Base-by-base conservation (phyloP, 1,140 invertebrate species). In the Euura saliciscinereae region DNA sequence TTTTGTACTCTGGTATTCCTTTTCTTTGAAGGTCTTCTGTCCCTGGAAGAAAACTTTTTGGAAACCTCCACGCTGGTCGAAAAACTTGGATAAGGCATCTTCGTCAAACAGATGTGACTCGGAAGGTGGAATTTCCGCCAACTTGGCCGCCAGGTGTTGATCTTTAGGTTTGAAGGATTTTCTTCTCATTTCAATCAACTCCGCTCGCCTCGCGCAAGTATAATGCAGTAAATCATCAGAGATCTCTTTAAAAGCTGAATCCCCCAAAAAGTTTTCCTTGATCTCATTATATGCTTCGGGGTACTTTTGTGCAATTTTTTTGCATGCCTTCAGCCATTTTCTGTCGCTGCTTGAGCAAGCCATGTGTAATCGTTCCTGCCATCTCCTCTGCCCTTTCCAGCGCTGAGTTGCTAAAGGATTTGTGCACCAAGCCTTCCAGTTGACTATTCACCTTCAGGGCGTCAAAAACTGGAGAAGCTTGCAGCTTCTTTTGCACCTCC, bases 401-500 rank as follows among this genome's bases (percentile, higher is more conserved):
- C 6, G 71, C n/a, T 2, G 45, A 13, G 3, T 74, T 45, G 6
- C 46, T 2, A 51, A 69, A 71, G 10, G 73, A 71, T 42, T 68
- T 69, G 13, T 44, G 46, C 5, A 7, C 66, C 11, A 74, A 10
- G 43, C 8, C 42, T 43, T 8, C 45, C 45, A 74, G 43, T 28
- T 74, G 65, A 45, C 46, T 71, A 71, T 75, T 76, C 10, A 73
- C 46, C 45, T 77, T 76, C 2, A 78, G 66, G 7, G 73, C 51
- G 59, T 71, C 68, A 72, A 78, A 78, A 2, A 75, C 78, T 45
- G 76, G 78, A 43, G 72, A 73, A 1, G 79, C 78, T n/a, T 79
- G 76, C 4, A 79, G 73, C 43, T 71, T 77, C 65, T 80, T 78
- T 28, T 80, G 75, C 4, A 75, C 75, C 2, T 81, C 76, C 10